These are phyloP conservation scores for Platycercus adscitus DNA, from an alignment of 2,113 vertebrate genomes.

Conservation along the genomic window DNA sequence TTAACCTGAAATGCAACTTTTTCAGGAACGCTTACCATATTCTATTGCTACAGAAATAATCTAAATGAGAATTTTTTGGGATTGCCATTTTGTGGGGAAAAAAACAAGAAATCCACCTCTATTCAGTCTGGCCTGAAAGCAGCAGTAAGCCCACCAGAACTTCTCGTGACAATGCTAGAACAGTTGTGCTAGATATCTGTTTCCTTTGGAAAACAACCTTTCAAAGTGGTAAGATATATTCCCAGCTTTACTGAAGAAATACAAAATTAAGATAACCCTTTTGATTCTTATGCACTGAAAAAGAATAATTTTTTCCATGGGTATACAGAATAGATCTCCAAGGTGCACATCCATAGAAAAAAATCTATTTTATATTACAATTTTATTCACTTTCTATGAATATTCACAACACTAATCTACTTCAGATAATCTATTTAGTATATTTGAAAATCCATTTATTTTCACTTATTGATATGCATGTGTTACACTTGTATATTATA, in stretches of 20 bases:
- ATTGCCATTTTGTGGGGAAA: background rate
- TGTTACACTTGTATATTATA: slow-evolving; percentile 81
- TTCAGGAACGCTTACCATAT: background rate
- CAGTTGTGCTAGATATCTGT: background rate
- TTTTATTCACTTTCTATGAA: slow-evolving; percentile 77
- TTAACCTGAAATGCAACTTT: background rate
- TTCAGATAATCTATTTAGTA: slow-evolving; percentile 68
- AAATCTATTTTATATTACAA: slow-evolving; percentile 69
- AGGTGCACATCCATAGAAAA: slow-evolving; percentile 34
- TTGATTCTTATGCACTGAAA: background rate
- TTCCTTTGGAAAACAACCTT: background rate
- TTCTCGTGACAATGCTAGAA: background rate
- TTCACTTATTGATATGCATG: slow-evolving; percentile 78
- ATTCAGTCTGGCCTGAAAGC: background rate
- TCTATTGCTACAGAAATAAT: background rate
- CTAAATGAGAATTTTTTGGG: background rate
- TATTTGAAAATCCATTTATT: slow-evolving; percentile 81
- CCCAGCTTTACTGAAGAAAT: background rate
- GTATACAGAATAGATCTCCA: slow-evolving; percentile 17
- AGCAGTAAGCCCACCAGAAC: background rate
- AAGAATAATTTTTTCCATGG: background rate
- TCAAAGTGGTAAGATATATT: background rate
- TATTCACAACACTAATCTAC: slow-evolving; percentile 75
- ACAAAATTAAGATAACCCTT: background rate
- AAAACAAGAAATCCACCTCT: background rate